These are phyloP conservation scores for Drosophila repletoides DNA, from an alignment of 1,140 invertebrate genomes.

Conservation along the genomic window DNA sequence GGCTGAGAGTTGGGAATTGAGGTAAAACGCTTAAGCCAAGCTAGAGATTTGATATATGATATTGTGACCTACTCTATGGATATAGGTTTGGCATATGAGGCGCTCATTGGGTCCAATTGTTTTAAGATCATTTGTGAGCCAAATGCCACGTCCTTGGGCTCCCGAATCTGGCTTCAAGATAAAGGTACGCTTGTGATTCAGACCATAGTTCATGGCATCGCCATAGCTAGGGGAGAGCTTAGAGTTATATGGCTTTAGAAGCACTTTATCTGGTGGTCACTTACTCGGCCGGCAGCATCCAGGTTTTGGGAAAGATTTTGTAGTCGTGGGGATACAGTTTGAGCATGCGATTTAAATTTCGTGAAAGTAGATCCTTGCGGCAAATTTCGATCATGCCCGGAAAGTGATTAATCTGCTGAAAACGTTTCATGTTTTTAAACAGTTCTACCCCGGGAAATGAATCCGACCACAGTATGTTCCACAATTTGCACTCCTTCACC, in stretches of 20 bases:
- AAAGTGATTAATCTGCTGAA: slow-evolving; percentile 95
- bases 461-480: slow-evolving; percentile 96
- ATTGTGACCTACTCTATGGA: slow-evolving; percentile 82
- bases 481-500: slow-evolving; percentile 90
- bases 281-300: slow-evolving; percentile 96
- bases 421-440: slow-evolving; percentile 94
- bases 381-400: slow-evolving; percentile 96
- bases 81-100: slow-evolving; percentile 92
- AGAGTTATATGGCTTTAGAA: background rate
- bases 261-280: background rate
- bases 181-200: slow-evolving; percentile 88
- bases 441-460: slow-evolving; percentile 90
- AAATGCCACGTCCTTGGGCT: slow-evolving; percentile 93
- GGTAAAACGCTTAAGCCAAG: too few relatives aligned
- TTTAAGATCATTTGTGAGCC: slow-evolving; percentile 89
- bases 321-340: slow-evolving; percentile 94
- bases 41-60: background rate
- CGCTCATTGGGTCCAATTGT: slow-evolving; percentile 90
- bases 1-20: slow-evolving; percentile 83
- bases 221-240: slow-evolving; percentile 53
- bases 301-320: slow-evolving; percentile 96
- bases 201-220: slow-evolving; percentile 71
- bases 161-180: slow-evolving; percentile 95
- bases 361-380: slow-evolving; percentile 91
- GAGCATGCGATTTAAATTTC: slow-evolving; percentile 93